A percentile compares a stretch with the other conserved stretches of the same genome.
Conservation (phyloP, 2,797 vertebrate species). For the Fratercula arctica region DNA sequence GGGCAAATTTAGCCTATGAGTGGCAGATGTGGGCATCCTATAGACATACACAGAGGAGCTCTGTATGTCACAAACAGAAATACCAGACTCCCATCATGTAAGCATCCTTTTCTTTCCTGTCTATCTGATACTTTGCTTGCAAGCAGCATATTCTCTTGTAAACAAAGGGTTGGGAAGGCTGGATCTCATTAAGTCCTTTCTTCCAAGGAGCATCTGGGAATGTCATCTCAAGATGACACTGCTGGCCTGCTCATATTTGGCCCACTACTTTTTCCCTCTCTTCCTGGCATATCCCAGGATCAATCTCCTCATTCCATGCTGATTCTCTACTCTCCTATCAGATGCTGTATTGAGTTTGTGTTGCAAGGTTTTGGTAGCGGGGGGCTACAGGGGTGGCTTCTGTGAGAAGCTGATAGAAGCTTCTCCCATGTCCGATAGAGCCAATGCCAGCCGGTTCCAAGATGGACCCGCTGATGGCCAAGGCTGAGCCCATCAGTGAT, state of each 20-base stretch:
- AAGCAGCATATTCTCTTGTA: neutral
- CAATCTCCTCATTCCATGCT: accelerated
- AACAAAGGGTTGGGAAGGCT: neutral
- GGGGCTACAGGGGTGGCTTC: no score
- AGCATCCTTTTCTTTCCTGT: neutral
- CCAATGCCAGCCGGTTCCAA: no score
- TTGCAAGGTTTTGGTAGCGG: no score
- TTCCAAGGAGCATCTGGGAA: neutral
- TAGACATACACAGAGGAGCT: neutral
- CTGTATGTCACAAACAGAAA: neutral
- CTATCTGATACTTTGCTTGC: neutral
- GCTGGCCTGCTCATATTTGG: neutral
- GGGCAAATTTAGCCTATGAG: neutral
- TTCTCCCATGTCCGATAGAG: no score
- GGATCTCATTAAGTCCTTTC: neutral
- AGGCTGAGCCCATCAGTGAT: no score
- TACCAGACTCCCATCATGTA: neutral
- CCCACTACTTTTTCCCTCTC: neutral
- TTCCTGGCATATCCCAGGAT: neutral
- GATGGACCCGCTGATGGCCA: no score
- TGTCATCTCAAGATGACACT: neutral
- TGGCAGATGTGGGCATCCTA: neutral
- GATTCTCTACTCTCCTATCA: neutral
- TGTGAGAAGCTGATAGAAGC: no score
- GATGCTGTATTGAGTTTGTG: no score